Conservation (phyloP, 2,113 vertebrate genomes). For the Prionailurus bengalensis region DNA sequence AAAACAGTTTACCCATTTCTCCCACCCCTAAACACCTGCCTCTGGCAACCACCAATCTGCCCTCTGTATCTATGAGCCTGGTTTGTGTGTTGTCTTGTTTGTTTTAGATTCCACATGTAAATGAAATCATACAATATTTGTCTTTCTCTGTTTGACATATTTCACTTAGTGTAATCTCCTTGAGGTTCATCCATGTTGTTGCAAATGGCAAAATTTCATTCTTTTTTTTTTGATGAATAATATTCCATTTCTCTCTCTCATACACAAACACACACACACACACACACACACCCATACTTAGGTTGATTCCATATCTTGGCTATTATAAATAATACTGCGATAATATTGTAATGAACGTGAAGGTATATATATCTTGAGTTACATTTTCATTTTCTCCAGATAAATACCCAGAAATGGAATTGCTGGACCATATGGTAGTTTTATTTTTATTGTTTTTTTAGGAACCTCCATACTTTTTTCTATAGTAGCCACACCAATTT, state of each 20-base stretch:
- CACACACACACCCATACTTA: not conserved
- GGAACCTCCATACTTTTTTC: not conserved
- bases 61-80: not conserved
- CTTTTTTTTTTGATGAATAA: not conserved
- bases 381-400: not conserved
- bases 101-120: not conserved
- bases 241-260: not conserved
- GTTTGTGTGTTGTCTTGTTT: not conserved
- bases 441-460: not conserved
- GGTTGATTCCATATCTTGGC: not conserved
- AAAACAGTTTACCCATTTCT: not conserved
- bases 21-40: not conserved
- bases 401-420: not conserved
- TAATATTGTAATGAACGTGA: not conserved
- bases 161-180: not conserved
- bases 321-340: not conserved
- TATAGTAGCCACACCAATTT: not conserved
- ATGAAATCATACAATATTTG: not conserved
- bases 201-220: not conserved
- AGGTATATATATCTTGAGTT: not conserved
- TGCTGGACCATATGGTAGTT: not conserved
- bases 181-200: not conserved
- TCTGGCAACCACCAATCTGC: not conserved
- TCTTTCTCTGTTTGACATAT: not conserved
- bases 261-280: not conserved